Percentiles rank a stretch among this genome's conserved stretches.
Conservation (phyloP, 2,888 invertebrate species). For the Cephus pygmeus region DNA sequence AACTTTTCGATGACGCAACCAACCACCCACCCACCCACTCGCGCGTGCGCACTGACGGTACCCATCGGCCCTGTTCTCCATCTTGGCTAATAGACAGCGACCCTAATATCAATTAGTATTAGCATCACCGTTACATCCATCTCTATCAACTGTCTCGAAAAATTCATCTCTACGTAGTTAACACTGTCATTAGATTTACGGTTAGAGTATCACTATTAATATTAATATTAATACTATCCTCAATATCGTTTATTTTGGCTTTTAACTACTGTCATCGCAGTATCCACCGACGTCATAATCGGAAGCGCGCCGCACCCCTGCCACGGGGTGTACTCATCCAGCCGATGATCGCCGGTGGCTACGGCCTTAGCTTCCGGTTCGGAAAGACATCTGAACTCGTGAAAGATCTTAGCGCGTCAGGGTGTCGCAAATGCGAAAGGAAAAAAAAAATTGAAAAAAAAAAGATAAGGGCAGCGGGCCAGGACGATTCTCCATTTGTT, state of each 20-base stretch:
- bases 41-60: not conserved
- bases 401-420: not conserved
- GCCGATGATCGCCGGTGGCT: too few species aligned
- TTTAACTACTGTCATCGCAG: not conserved
- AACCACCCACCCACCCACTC: not conserved
- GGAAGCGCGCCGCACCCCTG: not conserved
- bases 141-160: not conserved
- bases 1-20: not conserved
- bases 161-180: not conserved
- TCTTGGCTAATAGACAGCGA: not conserved
- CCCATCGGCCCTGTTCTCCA: not conserved
- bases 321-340: not conserved
- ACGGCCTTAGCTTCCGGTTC: not conserved
- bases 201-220: conserved; percentile 13
- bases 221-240: conserved; percentile 37
- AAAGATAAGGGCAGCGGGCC: conserved; percentile 10
- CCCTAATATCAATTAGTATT: not conserved
- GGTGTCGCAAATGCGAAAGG: conserved; percentile 15
- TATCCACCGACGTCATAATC: not conserved
- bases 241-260: conserved; percentile 15
- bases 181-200: conserved; percentile 26
- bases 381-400: not conserved
- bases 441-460: conserved; percentile 27
- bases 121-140: not conserved
- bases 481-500: not conserved